Conservation (phyloP, 2,797 vertebrate genomes). For the Scomberomorus guttatus region DNA sequence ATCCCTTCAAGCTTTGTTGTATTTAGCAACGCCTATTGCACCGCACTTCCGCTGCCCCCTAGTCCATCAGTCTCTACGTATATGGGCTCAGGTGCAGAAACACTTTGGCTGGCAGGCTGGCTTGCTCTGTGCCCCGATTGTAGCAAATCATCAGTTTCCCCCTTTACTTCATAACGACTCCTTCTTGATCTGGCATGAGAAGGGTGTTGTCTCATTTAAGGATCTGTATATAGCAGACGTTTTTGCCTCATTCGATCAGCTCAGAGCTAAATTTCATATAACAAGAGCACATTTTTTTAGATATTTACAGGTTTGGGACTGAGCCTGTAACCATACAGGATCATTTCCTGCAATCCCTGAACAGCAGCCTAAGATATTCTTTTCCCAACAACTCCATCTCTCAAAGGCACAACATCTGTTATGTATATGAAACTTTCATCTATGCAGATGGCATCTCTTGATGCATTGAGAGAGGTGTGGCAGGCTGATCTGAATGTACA, state of each 20-base stretch:
- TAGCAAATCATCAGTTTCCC: not conserved
- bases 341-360: not conserved
- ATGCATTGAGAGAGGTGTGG: too few relatives aligned
- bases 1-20: not conserved
- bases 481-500: too few relatives aligned
- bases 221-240: not conserved
- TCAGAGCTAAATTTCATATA: not conserved
- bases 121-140: not conserved
- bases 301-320: not conserved
- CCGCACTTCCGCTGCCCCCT: not conserved
- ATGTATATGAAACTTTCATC: not conserved
- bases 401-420: not conserved
- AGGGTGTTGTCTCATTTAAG: not conserved
- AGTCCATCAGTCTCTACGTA: not conserved
- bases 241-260: not conserved
- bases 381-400: not conserved
- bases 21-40: not conserved
- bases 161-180: not conserved
- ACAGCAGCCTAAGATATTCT: not conserved
- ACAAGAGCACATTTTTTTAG: not conserved
- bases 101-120: not conserved
- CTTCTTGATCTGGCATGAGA: not conserved
- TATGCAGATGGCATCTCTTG: too few relatives aligned
- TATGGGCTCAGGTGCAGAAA: not conserved
- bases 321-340: not conserved